Base-by-base conservation (phyloP, 2,888 invertebrate species). In the Microplitis deprimator region DNA sequence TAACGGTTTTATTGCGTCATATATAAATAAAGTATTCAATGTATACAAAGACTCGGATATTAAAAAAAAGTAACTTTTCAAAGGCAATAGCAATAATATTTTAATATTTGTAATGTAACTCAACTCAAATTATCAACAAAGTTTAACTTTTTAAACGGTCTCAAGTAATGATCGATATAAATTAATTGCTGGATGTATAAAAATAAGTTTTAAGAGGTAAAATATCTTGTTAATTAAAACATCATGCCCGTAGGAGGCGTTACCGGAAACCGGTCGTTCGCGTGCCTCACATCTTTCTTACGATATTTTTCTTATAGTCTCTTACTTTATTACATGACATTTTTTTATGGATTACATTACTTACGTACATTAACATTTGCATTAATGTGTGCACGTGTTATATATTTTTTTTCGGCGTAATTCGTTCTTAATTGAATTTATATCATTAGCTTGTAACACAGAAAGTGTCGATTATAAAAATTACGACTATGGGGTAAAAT, bases 211-310 rank as follows among this genome's bases (percentile, higher is more conserved):
- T 50, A 50, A 50, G 50, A 50, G 13, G 50, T 50, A 50, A 68
- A 74, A 68, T 74, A 60, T 17, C 59, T 68, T 39, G 74, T 68
- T 74, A 74, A 74, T 74, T 74, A 74, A 74, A 68, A 68, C 74
- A 74, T 74, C 60, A 74, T 74, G 39, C 38, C 68, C 39, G 8
- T 65, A 65, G 61, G 40, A 68, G 76, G 76, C 76, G 76, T 76
- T 40, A 68, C 76, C 76, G 76, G 76, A 76, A 76, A 76, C 72
- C 71, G 76, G 71, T 71, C 17, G 76, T 41, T 76, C 76, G 76
- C 76, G 76, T 76, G 76, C 68, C 76, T 76, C 69, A 62, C 67
- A 61, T 75, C 59, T 65, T 70, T 68, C 50, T 67, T 40, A 68
- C 29, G 41, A 20, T 70, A 29, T 68, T 39, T 60, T 65, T 69